Evolutionary conservation across 1,140 invertebrate genomes (phyloP).

Genomic region (Solenopsis fugax): DNA sequence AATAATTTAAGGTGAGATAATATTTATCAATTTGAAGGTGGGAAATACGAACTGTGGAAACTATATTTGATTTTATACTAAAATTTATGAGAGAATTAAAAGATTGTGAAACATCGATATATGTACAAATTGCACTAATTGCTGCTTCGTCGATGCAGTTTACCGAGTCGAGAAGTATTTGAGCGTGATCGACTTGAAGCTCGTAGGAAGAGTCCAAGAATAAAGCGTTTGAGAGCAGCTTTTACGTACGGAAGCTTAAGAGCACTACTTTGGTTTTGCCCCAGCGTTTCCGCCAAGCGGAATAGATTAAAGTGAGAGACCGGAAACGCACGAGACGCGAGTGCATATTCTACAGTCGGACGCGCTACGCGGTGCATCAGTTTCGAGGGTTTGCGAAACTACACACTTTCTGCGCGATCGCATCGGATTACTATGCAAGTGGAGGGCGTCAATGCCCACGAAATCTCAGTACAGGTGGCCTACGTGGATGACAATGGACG

Average conservation of each 20-base stretch:
- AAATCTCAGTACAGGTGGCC: slow-evolving; percentile 56
- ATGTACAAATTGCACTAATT: slow-evolving; percentile 16
- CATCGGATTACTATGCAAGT: slow-evolving; percentile 63
- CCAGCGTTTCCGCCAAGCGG: slow-evolving; percentile 41
- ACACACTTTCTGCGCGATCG: slow-evolving; percentile 6
- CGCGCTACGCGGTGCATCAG: slow-evolving; percentile 24
- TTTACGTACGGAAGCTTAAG: slow-evolving; percentile 28
- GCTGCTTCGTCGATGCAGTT: slow-evolving; percentile 23
- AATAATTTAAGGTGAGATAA: not conserved
- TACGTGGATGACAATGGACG: slow-evolving; percentile 77
- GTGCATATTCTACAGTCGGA: not conserved
- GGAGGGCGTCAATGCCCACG: not conserved
- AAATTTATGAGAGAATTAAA: not conserved
- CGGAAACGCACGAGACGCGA: slow-evolving; percentile 37
- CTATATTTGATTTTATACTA: not conserved
- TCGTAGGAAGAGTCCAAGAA: slow-evolving; percentile 22
- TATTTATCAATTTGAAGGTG: not conserved
- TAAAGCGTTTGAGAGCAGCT: slow-evolving; percentile 36
- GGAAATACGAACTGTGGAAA: not conserved
- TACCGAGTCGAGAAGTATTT: not conserved
- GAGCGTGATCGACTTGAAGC: slow-evolving; percentile 16
- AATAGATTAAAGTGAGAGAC: slow-evolving; percentile 34
- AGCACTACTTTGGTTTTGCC: not conserved
- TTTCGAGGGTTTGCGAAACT: slow-evolving; percentile 7
- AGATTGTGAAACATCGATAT: not conserved